Percentiles rank a stretch among this genome's conserved stretches.
phyloP scores from a whole-genome alignment of 2,888 invertebrate genomes.

The Melitaea athalia region DNA sequence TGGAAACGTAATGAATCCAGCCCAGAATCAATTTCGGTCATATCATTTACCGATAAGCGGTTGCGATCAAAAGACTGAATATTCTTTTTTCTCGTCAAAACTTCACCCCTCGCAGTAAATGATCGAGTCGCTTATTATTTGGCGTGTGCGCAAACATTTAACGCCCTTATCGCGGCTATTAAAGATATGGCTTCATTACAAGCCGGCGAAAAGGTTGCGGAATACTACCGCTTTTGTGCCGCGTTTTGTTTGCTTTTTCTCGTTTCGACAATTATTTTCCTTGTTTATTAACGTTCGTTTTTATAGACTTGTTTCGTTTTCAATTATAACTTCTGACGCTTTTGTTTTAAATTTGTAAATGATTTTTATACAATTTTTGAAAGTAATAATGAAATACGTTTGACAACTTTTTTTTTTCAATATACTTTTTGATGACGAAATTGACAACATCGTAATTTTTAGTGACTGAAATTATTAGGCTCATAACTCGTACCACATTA shows the following conservation, averaged over 20 bases:
- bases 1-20: not conserved
- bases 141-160: constrained; percentile 82
- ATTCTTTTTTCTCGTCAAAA: constrained; percentile 66
- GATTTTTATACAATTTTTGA: not conserved
- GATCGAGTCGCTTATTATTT: constrained; percentile 80
- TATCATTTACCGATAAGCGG: constrained; percentile 66
- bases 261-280: constrained; percentile 46
- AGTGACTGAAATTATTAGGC: constrained; percentile 27
- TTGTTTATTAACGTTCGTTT: constrained; percentile 42
- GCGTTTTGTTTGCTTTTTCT: constrained; percentile 45
- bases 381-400: not conserved
- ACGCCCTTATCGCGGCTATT: constrained; percentile 78
- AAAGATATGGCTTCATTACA: constrained; percentile 81
- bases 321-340: constrained; percentile 33
- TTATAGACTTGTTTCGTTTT: constrained; percentile 33
- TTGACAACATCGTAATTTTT: not conserved
- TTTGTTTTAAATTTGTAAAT: constrained; percentile 14
- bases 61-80: constrained; percentile 53
- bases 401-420: not conserved
- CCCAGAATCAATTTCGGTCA: constrained; percentile 63
- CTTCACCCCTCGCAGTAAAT: constrained; percentile 72
- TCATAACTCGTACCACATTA: constrained; percentile 44
- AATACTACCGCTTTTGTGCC: constrained; percentile 52
- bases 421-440: not conserved
- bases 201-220: constrained; percentile 53